These are phyloP conservation scores for Polypterus senegalus DNA, from an alignment of 2,113 vertebrate genomes.

Conservation along the genomic window DNA sequence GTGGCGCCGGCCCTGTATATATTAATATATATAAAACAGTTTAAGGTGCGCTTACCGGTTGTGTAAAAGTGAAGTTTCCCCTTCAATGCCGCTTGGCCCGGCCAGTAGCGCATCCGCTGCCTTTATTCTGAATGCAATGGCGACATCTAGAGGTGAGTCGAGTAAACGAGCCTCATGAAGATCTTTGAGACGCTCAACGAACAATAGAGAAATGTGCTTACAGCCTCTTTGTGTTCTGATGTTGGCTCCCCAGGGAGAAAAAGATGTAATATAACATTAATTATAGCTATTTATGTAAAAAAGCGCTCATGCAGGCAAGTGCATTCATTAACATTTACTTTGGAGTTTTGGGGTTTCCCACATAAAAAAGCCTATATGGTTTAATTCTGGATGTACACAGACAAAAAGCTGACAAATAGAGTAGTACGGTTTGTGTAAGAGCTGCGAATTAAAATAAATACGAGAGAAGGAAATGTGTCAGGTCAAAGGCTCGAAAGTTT, in stretches of 20 bases:
- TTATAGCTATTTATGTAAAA: slow-evolving; percentile 39
- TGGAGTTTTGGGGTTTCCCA: slow-evolving; percentile 19
- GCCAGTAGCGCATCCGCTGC: not conserved
- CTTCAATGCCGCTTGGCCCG: too few species aligned
- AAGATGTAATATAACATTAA: slow-evolving; percentile 25
- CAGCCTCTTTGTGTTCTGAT: slow-evolving; percentile 13
- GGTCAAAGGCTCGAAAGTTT: too few species aligned
- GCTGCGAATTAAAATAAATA: too few species aligned
- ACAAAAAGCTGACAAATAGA: too few species aligned
- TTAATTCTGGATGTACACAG: too few species aligned
- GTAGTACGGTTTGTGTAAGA: too few species aligned
- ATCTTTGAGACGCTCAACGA: not conserved
- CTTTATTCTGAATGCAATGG: slow-evolving; percentile 47
- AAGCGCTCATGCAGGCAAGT: slow-evolving; percentile 29
- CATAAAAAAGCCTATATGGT: too few species aligned
- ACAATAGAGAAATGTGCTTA: slow-evolving; percentile 18
- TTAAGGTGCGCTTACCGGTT: too few species aligned
- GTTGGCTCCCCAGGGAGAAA: slow-evolving; percentile 11
- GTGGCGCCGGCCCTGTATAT: too few species aligned
- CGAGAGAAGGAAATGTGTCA: too few species aligned
- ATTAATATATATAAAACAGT: too few species aligned
- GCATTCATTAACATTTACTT: slow-evolving; percentile 41
- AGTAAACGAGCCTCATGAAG: not conserved
- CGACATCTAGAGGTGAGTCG: slow-evolving; percentile 47
- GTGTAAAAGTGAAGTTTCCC: too few species aligned